These are phyloP conservation scores for Mycogona germanica DNA, from an alignment of 2,888 invertebrate species.

Conservation along the genomic window DNA sequence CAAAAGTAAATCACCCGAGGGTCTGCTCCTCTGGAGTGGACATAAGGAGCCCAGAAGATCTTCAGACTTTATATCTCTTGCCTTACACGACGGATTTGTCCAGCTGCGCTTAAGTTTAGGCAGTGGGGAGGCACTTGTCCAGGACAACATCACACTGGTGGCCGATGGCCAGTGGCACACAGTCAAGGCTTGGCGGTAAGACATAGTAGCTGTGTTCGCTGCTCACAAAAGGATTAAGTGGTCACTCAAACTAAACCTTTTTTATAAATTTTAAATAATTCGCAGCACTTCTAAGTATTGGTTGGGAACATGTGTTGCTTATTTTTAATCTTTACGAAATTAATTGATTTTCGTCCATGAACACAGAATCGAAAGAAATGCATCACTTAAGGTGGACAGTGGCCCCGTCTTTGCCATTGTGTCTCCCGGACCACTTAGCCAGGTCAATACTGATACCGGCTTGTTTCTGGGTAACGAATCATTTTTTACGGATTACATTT, in stretches of 20 bases:
- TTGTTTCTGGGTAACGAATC: conserved; percentile 65
- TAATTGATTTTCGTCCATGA: too few relatives aligned
- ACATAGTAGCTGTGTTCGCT: too few relatives aligned
- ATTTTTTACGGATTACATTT: too few relatives aligned
- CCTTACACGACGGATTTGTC: conserved; percentile 63
- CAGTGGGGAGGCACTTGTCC: conserved; percentile 70
- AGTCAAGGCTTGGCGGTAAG: conserved; percentile 56
- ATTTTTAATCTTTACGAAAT: neutral
- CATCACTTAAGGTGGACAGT: conserved; percentile 78
- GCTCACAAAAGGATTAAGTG: too few relatives aligned
- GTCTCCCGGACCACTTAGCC: conserved; percentile 71
- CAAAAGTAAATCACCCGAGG: conserved; percentile 54
- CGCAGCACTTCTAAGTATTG: neutral
- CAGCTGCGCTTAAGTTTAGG: conserved; percentile 70
- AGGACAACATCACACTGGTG: conserved; percentile 70
- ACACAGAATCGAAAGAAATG: conserved; percentile 68
- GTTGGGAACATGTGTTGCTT: neutral
- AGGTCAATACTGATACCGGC: conserved; percentile 74
- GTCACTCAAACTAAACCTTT: too few relatives aligned
- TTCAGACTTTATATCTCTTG: conserved; percentile 71
- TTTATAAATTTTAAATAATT: too few relatives aligned
- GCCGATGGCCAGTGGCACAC: conserved; percentile 83
- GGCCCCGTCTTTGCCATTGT: conserved; percentile 63
- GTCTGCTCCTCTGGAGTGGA: conserved; percentile 76
- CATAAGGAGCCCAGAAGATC: conserved; percentile 44